Conservation (phyloP, 2,113 vertebrate species). For the Paramormyrops kingsleyae region DNA sequence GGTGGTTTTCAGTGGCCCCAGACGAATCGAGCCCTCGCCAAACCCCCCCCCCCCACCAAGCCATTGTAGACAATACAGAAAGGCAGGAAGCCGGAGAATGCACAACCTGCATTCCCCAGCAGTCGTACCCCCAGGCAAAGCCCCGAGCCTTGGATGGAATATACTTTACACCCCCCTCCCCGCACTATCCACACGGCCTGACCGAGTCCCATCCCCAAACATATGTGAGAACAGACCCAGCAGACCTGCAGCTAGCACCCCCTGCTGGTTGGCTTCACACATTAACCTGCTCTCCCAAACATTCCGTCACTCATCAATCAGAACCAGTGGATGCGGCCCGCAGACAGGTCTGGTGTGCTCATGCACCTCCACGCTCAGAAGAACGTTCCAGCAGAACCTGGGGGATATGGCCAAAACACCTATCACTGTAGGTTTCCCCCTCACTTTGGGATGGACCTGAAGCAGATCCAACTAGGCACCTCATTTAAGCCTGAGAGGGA, state of each 20-base stretch:
- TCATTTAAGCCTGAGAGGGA: not conserved
- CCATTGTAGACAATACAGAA: slow-evolving; percentile 17
- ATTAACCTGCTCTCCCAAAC: not conserved
- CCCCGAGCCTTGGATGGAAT: not conserved
- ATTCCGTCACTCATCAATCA: not conserved
- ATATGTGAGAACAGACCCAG: not conserved
- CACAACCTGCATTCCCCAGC: slow-evolving; percentile 33
- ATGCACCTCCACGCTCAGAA: not conserved
- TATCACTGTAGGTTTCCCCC: not conserved
- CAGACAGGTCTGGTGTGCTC: not conserved
- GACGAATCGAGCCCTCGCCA: not conserved
- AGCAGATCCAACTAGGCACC: not conserved
- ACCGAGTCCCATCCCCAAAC: not conserved
- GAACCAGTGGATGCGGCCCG: not conserved
- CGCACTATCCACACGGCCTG: not conserved
- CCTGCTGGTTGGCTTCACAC: not conserved
- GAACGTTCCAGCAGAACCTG: not conserved
- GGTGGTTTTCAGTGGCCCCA: not conserved
- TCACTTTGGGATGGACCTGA: not conserved
- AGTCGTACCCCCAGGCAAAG: not conserved
- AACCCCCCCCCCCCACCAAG: not conserved
- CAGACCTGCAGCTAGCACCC: not conserved
- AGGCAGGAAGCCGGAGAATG: slow-evolving; percentile 29
- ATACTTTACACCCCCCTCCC: not conserved
- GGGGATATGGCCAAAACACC: not conserved